These are phyloP conservation scores for Eonycteris spelaea DNA, from an alignment of 2,113 vertebrate species.

Conservation along the genomic window DNA sequence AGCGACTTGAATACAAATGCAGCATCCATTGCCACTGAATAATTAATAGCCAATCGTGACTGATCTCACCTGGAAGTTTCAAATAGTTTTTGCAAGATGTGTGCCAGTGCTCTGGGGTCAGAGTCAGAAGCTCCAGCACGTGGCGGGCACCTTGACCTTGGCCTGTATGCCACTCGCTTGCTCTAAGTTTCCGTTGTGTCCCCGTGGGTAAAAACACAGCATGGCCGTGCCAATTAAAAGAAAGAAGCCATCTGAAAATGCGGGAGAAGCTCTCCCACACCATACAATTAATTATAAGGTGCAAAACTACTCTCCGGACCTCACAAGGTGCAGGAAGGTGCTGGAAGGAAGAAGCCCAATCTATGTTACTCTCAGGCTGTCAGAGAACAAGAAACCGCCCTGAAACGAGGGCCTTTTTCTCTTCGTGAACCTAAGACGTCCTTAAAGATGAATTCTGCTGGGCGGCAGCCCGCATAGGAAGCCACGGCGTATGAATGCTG, in stretches of 20 bases:
- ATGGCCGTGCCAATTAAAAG: neutral
- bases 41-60: neutral
- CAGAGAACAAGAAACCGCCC: neutral
- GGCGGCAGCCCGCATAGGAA: neutral
- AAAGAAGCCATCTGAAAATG: neutral
- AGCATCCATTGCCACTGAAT: neutral
- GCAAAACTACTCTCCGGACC: neutral
- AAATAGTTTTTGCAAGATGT: neutral
- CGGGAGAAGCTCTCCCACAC: neutral
- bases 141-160: neutral
- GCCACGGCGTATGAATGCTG: neutral
- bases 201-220: neutral
- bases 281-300: neutral
- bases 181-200: neutral
- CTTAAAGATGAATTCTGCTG: neutral
- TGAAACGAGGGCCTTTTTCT: neutral
- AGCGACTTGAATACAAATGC: neutral
- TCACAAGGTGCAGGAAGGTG: neutral
- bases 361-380: neutral
- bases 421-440: neutral
- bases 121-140: neutral
- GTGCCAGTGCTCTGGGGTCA: neutral
- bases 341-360: neutral
- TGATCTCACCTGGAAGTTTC: neutral
- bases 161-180: neutral